Evolutionary conservation across 1,140 invertebrate species (phyloP).

Genomic region (Cydia fagiglandana): DNA sequence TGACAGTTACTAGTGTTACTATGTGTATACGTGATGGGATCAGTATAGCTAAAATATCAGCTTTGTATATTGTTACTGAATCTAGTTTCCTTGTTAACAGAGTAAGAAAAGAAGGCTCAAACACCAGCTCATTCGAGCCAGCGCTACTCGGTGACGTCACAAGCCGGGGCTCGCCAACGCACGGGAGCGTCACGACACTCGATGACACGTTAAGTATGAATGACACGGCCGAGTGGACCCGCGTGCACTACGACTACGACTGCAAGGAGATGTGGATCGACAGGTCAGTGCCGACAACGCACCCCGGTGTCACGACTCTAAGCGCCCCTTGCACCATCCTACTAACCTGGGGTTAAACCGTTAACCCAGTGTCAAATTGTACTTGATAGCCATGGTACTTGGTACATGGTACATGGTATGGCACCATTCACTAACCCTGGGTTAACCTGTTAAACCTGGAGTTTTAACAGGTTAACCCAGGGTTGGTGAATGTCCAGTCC

Average conservation of each 20-base stretch:
- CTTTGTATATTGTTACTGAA: not conserved
- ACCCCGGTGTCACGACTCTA: slow-evolving; percentile 68
- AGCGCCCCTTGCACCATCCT: too few species aligned
- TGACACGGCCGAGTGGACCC: slow-evolving; percentile 69
- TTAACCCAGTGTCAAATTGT: too few species aligned
- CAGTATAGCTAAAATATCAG: too few species aligned
- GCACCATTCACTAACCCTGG: too few species aligned
- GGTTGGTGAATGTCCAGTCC: too few species aligned
- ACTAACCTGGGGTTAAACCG: too few species aligned
- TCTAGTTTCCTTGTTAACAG: slow-evolving; percentile 37
- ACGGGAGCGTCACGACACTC: slow-evolving; percentile 67
- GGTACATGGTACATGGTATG: too few species aligned
- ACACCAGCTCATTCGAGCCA: slow-evolving; percentile 70
- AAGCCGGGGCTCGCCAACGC: slow-evolving; percentile 54
- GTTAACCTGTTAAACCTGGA: too few species aligned
- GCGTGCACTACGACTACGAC: slow-evolving; percentile 63
- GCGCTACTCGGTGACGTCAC: slow-evolving; percentile 53
- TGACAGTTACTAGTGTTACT: too few species aligned
- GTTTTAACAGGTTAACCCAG: too few species aligned
- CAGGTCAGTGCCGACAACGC: slow-evolving; percentile 58
- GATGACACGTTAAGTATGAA: slow-evolving; percentile 76
- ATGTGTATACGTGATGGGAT: too few species aligned
- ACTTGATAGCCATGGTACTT: too few species aligned
- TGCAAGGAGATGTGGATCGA: slow-evolving; percentile 76
- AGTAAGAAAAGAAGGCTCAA: slow-evolving; percentile 67